Evolutionary conservation across 2,797 vertebrate species (phyloP).

Genomic region (Myiotriccus ornatus): DNA sequence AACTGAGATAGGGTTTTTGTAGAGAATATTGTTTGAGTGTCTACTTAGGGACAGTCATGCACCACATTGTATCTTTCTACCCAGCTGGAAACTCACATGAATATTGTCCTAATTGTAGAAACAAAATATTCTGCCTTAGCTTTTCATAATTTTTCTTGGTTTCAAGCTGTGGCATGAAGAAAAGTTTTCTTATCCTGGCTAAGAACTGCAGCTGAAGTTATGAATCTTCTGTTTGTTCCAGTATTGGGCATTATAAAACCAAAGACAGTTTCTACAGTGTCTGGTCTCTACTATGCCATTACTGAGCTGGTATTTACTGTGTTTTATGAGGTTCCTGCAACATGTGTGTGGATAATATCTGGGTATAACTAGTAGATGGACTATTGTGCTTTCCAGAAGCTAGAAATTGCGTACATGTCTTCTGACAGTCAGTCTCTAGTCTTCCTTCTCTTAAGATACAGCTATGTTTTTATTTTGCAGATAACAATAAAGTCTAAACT

Average conservation of each 20-base stretch:
- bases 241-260: background rate
- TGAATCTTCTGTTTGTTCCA: background rate
- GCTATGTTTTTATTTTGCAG: background rate
- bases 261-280: background rate
- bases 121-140: background rate
- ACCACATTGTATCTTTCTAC: background rate
- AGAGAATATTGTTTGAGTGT: background rate
- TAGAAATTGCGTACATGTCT: background rate
- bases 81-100: background rate
- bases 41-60: background rate
- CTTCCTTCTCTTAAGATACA: background rate
- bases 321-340: background rate
- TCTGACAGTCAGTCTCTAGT: background rate
- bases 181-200: background rate
- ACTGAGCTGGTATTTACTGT: background rate
- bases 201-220: fast-evolving
- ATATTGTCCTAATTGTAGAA: background rate
- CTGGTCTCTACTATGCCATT: background rate
- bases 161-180: background rate
- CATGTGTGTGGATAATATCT: background rate
- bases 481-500: background rate
- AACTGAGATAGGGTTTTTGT: background rate
- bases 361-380: background rate
- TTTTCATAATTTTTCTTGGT: background rate
- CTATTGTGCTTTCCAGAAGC: background rate